Conservation (phyloP, 2,797 vertebrate genomes). For the Pseudomugil gertrudae region DNA sequence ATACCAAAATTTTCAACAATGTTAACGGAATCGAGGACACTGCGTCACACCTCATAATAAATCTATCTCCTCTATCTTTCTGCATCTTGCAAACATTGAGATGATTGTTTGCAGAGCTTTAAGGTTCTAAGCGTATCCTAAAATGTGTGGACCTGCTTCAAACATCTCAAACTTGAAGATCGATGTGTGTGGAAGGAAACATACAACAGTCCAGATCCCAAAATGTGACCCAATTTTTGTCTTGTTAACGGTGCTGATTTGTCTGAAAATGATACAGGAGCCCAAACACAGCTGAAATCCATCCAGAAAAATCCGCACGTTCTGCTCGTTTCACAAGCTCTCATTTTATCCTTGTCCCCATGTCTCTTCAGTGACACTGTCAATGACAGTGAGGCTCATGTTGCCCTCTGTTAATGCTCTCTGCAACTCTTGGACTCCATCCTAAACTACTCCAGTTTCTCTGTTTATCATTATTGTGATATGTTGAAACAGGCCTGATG, state of each 20-base stretch:
- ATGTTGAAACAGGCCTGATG: conserved; percentile 80
- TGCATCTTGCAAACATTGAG: conserved; percentile 27
- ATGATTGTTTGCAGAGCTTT: conserved; percentile 8
- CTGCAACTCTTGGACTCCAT: conserved; percentile 69
- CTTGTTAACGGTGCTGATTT: conserved; percentile 21
- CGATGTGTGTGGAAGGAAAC: conserved; percentile 11
- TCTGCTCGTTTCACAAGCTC: conserved; percentile 40
- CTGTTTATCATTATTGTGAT: conserved; percentile 78
- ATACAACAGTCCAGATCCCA: conserved; percentile 30
- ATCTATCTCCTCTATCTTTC: conserved; percentile 44
- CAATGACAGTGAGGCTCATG: conserved; percentile 70
- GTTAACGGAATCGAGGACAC: conserved; percentile 75
- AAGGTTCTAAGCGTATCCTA: conserved; percentile 8
- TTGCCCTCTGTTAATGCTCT: conserved; percentile 71
- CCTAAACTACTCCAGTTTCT: conserved; percentile 74
- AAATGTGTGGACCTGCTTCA: conserved; percentile 18
- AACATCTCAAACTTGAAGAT: conserved; percentile 14
- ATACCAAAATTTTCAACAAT: conserved; percentile 65
- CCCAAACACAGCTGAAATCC: not conserved
- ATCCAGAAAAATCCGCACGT: conserved; percentile 32
- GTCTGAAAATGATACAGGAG: conserved; percentile 35
- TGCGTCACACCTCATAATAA: conserved; percentile 70
- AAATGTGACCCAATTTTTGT: conserved; percentile 1
- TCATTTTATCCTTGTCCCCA: conserved; percentile 67
- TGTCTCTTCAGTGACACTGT: conserved; percentile 55